phyloP scores from a whole-genome alignment of 1,140 invertebrate species.

The Sycobia sp. region DNA sequence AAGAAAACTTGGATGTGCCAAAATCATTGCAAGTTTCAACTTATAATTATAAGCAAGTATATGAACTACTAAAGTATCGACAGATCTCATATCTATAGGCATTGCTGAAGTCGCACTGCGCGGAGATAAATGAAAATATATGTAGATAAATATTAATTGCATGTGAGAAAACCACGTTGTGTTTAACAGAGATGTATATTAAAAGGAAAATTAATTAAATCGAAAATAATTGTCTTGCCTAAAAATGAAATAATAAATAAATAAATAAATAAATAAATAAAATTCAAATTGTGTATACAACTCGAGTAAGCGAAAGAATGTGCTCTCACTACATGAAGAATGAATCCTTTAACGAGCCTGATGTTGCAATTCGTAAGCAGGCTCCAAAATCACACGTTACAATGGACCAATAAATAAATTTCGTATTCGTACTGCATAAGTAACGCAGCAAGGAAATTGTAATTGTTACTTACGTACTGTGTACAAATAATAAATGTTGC shows the following conservation, averaged over 20 bases:
- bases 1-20: background rate
- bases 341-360: conserved; percentile 6
- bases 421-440: conserved; percentile 20
- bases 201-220: background rate
- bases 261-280: background rate
- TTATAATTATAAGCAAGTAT: too few species aligned
- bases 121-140: conserved; percentile 5
- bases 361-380: conserved; percentile 5
- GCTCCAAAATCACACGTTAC: conserved; percentile 18
- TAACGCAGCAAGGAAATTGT: conserved; percentile 17
- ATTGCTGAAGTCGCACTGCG: background rate
- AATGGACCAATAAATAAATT: conserved; percentile 32
- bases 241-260: conserved; percentile 3
- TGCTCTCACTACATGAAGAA: background rate
- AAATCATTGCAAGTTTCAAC: background rate
- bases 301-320: conserved; percentile 3
- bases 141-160: background rate
- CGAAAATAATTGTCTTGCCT: background rate
- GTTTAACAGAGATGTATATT: conserved; percentile 2
- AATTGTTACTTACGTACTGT: conserved; percentile 30
- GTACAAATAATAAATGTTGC: conserved; percentile 32
- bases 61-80: too few species aligned
- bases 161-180: background rate
- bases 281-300: background rate
- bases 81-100: conserved; percentile 4